phyloP scores from a whole-genome alignment of 2,797 vertebrate genomes.

The Falco novaeseelandiae region DNA sequence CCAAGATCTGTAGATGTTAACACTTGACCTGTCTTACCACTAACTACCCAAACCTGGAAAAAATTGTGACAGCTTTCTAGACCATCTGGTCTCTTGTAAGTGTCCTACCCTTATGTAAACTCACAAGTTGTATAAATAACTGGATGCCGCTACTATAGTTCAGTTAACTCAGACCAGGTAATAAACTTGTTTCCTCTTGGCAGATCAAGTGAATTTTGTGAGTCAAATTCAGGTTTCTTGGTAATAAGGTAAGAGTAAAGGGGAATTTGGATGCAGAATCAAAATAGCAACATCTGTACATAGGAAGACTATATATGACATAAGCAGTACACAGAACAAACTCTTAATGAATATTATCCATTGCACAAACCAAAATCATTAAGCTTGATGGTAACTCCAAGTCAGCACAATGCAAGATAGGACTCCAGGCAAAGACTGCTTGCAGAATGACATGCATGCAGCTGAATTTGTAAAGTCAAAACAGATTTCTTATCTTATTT shows the following conservation, averaged over 20 bases:
- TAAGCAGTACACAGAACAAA: background rate
- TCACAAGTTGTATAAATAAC: background rate
- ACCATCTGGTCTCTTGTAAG: background rate
- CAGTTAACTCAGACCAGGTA: background rate
- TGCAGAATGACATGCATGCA: fast-evolving
- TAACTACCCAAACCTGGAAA: background rate
- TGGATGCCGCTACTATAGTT: background rate
- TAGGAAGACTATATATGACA: background rate
- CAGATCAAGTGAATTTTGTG: background rate
- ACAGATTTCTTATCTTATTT: background rate
- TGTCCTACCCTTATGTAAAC: background rate
- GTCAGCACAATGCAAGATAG: background rate
- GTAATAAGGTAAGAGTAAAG: background rate
- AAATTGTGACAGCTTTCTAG: background rate
- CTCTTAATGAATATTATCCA: background rate
- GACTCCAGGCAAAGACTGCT: background rate
- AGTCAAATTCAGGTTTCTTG: background rate
- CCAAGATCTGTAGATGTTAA: background rate
- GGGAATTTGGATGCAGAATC: background rate
- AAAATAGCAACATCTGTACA: background rate
- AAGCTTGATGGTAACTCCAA: fast-evolving
- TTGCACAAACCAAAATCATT: background rate
- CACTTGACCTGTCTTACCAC: background rate
- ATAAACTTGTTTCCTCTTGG: background rate
- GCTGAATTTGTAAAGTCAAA: background rate